Evolutionary conservation across 2,113 vertebrate genomes (phyloP), one percentile per base, ranked within the genome.

Genomic region (Entomyzon cyanotis): DNA sequence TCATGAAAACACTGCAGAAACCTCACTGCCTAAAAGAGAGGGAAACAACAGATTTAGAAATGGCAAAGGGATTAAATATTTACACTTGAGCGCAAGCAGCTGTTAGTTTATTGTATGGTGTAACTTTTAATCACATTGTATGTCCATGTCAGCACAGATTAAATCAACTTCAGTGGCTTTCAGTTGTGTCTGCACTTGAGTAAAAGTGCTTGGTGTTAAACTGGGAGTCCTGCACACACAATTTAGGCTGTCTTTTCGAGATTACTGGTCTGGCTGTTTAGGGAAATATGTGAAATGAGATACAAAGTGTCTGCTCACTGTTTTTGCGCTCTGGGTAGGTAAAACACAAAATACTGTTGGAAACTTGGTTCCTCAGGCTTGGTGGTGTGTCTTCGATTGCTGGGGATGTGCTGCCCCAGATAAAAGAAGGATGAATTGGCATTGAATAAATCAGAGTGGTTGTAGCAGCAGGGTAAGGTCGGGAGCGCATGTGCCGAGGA

Each of bases 301-400:
- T 78, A 27, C 44, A 5, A n/a, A 69, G 25, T 78, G 70, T 75
- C n/a, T 2, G 1, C 62, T 86, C 10, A 0, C 31, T 77, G 25
- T 1, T 53, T 46, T 83, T 74, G 31, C 46, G 53, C 20, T 39
- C 65, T 24, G 47, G 33, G 14, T 46, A 15, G n/a, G 35, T 81
- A 35, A 89, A 92, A 58, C 19, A 55, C 28, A 65, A 92, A 70
- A 27, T 46, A 21, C n/a, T 35, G 12, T 12, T 59, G 23, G 41
- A 49, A 53, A 12, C 50, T 19, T 24, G 47, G 27, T 65, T 7
- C 0, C 44, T 67, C 31, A 12, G 71, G 50, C 33, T 21, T 18
- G 24, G 39, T 0, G 0, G 33, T 2, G 11, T 0, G 7, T 4
- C 33, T 59, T 22, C 1, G 2, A 19, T 69, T 23, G 0, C 84